phyloP scores from a whole-genome alignment of 2,888 invertebrate genomes.

The Plebejus anna region DNA sequence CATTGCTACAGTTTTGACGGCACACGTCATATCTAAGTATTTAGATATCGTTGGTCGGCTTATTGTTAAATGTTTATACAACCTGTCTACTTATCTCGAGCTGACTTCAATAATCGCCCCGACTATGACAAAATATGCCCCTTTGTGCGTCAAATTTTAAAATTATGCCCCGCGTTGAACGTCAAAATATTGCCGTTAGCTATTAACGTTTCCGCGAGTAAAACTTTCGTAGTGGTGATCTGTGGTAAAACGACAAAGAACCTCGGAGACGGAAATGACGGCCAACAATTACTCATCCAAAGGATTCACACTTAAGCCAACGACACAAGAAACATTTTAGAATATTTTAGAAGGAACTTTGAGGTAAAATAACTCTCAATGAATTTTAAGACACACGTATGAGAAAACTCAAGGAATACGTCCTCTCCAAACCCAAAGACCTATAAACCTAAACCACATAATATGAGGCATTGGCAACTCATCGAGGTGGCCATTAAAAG shows the following conservation, averaged over 20 bases:
- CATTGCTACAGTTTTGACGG: no score
- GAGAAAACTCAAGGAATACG: no score
- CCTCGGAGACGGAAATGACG: neutral
- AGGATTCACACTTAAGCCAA: no score
- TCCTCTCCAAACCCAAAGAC: no score
- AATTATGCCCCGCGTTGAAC: neutral
- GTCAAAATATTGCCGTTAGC: conserved; percentile 38
- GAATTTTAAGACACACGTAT: no score
- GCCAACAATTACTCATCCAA: neutral
- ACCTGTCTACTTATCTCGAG: conserved; percentile 52
- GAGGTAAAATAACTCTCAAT: no score
- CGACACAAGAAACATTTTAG: no score
- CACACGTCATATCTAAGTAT: no score
- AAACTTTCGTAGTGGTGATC: neutral
- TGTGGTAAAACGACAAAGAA: neutral
- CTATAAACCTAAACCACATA: no score
- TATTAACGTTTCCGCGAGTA: neutral
- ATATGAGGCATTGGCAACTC: no score
- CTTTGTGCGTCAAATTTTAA: neutral
- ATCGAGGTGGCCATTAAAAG: no score
- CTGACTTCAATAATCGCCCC: conserved; percentile 44
- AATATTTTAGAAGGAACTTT: no score
- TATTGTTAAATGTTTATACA: conserved; percentile 48
- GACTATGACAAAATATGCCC: conserved; percentile 34
- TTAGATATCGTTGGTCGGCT: conserved; percentile 38